Base-by-base conservation (phyloP, 2,888 invertebrate species). In the Drosophila picticornis region DNA sequence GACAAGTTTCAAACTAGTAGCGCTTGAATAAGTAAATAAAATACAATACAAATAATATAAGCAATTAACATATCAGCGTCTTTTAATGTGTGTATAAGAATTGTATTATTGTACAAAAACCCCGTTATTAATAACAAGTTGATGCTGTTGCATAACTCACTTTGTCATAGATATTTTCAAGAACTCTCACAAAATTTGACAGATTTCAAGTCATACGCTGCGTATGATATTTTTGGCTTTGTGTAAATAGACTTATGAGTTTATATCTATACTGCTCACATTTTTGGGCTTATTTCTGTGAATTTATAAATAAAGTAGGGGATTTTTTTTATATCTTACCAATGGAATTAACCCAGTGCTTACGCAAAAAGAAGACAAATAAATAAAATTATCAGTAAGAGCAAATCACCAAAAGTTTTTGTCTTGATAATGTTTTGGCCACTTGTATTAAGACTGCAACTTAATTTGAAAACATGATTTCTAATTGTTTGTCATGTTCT, bases 341-440 rank as follows among this genome's bases (percentile, higher is more conserved):
- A 19, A 43, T 57, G 63, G 51, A 52, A 62, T 40, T 65, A 32
- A 56, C 34, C 27, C 16, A 51, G 32, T 67, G 65, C 62, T 29
- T 73, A 79, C 76, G 69, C 75, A 64, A 56, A 77, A 72, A 36
- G 13, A 62, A 46, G 38, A 25, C 10, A 51, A 59, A 29, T 27
- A 46, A 51, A 38, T 27, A n/a, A 7, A 19, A 55, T 57, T 36
- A 51, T 40, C 27, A 56, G 36, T 1, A 25, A 10, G 9, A 4
- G 4, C 25, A 32, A 43, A 25, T 25, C 9, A 4, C 9, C 0
- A 16, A 46, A 46, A 25, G 9, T 25, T 1, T 16, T 16, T 46
- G 16, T 46, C 16, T 16, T 16, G 2, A 9, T 46, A 9, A 46
- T 25, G 16, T 2, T 46, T 46, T 25, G 4, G 5, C 1, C 9